Percentiles rank a stretch among this genome's conserved stretches.
phyloP scores from a whole-genome alignment of 2,797 vertebrate species.

The Anguilla marmorata region DNA sequence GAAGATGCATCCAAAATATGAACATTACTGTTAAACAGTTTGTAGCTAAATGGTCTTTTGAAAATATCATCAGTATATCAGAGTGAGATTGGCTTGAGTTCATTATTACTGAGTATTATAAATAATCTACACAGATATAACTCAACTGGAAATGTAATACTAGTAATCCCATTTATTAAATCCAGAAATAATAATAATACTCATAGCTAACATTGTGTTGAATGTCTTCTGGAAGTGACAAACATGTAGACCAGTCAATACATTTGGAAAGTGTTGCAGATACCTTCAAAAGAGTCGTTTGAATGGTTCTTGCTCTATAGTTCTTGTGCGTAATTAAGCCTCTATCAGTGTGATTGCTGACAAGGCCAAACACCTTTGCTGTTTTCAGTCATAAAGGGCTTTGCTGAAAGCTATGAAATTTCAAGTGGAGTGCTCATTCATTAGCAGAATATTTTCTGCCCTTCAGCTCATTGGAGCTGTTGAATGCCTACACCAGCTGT shows the following conservation, averaged over 20 bases:
- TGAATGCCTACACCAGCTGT: conserved; percentile 4
- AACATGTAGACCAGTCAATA: neutral
- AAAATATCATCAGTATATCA: neutral
- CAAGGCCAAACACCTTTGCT: neutral
- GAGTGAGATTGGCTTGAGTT: neutral
- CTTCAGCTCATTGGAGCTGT: neutral
- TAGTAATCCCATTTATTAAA: neutral
- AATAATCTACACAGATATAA: neutral
- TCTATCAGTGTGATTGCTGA: neutral
- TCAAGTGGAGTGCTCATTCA: neutral
- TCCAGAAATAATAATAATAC: neutral
- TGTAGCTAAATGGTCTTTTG: neutral
- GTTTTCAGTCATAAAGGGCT: neutral
- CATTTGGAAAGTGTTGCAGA: neutral
- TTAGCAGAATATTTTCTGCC: neutral
- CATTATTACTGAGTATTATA: neutral
- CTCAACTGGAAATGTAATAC: neutral
- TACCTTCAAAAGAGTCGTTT: neutral
- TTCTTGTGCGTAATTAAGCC: neutral
- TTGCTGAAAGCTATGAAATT: neutral
- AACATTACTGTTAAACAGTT: neutral
- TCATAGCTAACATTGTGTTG: neutral
- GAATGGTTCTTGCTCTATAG: no score
- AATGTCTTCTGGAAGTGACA: neutral
- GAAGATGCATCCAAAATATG: neutral